Conservation (phyloP, 1,140 invertebrate species). For the Xylocopa sonorina region DNA sequence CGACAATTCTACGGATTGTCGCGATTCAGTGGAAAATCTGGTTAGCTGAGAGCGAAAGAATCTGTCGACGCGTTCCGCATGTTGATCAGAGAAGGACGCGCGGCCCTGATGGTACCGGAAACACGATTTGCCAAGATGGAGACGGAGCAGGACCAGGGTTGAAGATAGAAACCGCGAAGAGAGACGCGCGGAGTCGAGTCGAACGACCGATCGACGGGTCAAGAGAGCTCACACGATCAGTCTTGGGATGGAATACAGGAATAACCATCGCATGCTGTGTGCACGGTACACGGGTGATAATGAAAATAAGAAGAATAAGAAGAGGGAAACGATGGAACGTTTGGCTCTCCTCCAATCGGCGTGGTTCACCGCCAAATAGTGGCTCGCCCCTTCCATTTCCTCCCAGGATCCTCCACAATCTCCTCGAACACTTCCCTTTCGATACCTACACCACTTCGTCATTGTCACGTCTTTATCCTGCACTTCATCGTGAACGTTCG, state of each 20-base stretch:
- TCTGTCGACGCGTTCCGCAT: neutral
- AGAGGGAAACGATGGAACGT: slow-evolving; percentile 54
- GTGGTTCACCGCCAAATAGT: slow-evolving; percentile 52
- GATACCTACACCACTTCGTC: slow-evolving; percentile 25
- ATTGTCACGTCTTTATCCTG: slow-evolving; percentile 9
- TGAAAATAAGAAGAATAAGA: slow-evolving; percentile 28
- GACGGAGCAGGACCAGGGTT: neutral
- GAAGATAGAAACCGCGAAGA: neutral
- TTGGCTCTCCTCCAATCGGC: slow-evolving; percentile 56
- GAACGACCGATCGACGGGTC: slow-evolving; percentile 16
- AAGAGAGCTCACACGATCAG: slow-evolving; percentile 6
- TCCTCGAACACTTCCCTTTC: neutral
- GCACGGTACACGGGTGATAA: neutral
- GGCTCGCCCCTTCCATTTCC: slow-evolving; percentile 7
- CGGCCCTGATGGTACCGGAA: neutral
- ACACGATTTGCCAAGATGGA: neutral
- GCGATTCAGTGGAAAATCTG: neutral
- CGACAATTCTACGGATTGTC: neutral
- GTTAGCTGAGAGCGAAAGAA: neutral
- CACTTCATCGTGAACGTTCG: slow-evolving; percentile 7
- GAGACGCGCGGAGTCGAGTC: slow-evolving; percentile 5
- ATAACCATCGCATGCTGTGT: slow-evolving; percentile 32
- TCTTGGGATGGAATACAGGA: slow-evolving; percentile 34
- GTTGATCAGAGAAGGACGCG: neutral
- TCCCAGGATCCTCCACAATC: slow-evolving; percentile 1